Percentiles rank a stretch among this genome's conserved stretches.
Conservation (phyloP, 1,140 invertebrate genomes). For the Trichoplusia ni region DNA sequence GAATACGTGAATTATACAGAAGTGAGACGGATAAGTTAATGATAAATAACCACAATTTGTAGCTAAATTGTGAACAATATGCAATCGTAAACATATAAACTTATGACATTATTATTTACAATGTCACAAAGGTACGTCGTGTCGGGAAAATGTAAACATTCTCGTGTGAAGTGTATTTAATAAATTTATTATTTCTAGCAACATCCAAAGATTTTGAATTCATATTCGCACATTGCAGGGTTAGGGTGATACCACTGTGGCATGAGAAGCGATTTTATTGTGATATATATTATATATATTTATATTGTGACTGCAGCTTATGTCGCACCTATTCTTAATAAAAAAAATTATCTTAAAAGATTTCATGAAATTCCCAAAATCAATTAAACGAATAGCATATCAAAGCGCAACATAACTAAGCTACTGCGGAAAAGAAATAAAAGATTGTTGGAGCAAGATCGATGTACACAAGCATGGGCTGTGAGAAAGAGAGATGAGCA, state of each 20-base stretch:
- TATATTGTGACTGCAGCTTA: background rate
- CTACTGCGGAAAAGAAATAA: too few species aligned
- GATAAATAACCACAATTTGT: background rate
- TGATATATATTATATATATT: background rate
- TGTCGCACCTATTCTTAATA: too few species aligned
- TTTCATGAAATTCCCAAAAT: too few species aligned
- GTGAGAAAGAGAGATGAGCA: too few species aligned
- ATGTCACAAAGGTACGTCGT: conserved; percentile 2
- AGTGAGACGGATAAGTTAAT: background rate
- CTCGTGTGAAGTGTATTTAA: conserved; percentile 13
- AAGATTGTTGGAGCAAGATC: too few species aligned
- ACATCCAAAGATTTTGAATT: conserved; percentile 15
- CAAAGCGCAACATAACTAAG: too few species aligned
- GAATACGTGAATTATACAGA: background rate
- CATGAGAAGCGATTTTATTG: background rate
- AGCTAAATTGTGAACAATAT: too few species aligned
- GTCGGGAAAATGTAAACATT: conserved; percentile 15
- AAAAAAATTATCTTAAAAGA: too few species aligned
- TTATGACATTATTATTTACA: conserved; percentile 1
- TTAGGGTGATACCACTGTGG: background rate
- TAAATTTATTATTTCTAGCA: conserved; percentile 18
- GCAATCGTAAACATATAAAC: background rate
- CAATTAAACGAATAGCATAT: too few species aligned
- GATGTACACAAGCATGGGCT: too few species aligned
- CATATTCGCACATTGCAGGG: conserved; percentile 11